Conservation (phyloP, 2,888 invertebrate genomes). For the Apodemia hepburni region DNA sequence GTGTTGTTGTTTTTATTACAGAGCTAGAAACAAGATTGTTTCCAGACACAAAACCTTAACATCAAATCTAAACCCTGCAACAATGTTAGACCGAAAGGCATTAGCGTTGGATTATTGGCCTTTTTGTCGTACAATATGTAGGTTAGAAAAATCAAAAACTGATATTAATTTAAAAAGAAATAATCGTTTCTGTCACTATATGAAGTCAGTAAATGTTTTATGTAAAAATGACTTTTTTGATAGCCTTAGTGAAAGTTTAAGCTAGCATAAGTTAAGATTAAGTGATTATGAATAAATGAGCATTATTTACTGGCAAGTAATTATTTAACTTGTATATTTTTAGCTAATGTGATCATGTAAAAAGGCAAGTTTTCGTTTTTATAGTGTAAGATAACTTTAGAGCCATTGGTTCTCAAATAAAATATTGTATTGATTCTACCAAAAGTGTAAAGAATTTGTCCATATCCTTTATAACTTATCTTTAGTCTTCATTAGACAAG, state of each 20-base stretch:
- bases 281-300: background rate
- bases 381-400: too few species aligned
- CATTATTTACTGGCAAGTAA: background rate
- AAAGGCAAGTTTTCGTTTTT: too few species aligned
- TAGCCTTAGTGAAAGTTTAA: conserved; percentile 62
- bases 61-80: conserved; percentile 66
- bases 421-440: too few species aligned
- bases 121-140: conserved; percentile 83
- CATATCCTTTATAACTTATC: too few species aligned
- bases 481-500: too few species aligned
- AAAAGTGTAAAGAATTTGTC: too few species aligned
- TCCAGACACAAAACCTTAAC: conserved; percentile 61
- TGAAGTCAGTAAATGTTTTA: conserved; percentile 79
- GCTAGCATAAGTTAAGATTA: conserved; percentile 20
- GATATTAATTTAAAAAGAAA: conserved; percentile 82
- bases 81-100: conserved; percentile 74
- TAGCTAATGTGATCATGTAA: too few species aligned
- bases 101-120: conserved; percentile 86
- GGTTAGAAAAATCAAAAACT: conserved; percentile 82
- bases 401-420: too few species aligned
- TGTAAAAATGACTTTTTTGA: conserved; percentile 74
- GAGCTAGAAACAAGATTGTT: conserved; percentile 61
- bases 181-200: conserved; percentile 89
- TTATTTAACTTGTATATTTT: background rate
- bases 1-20: conserved; percentile 51